Evolutionary conservation across 1,140 invertebrate species (phyloP).

Genomic region (Agrypnia vestita): DNA sequence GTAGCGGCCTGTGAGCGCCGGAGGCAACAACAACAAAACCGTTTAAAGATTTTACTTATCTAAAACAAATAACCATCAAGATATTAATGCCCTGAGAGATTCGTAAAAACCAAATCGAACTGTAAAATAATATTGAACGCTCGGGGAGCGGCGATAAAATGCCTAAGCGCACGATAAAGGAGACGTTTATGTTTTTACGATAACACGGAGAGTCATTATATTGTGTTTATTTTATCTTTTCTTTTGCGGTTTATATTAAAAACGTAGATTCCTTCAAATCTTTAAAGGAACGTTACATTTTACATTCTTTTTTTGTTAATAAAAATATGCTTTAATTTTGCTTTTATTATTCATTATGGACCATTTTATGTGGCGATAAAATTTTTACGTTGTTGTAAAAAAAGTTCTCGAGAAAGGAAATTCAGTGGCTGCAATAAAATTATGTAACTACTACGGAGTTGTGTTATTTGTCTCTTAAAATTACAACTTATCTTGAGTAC

Average conservation of each 20-base stretch:
- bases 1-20: too few relatives aligned
- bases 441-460: too few relatives aligned
- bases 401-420: too few relatives aligned
- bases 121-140: conserved; percentile 10
- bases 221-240: neutral
- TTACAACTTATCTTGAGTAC: too few relatives aligned
- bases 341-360: too few relatives aligned
- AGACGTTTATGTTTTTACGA: conserved; percentile 11
- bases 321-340: neutral
- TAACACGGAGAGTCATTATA: conserved; percentile 16
- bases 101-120: neutral
- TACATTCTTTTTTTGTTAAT: neutral
- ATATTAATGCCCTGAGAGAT: neutral
- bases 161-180: neutral
- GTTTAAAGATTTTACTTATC: conserved; percentile 1
- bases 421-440: too few relatives aligned
- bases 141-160: neutral
- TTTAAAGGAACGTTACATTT: too few relatives aligned
- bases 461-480: too few relatives aligned
- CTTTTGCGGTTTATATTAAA: neutral
- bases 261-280: neutral
- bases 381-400: too few relatives aligned
- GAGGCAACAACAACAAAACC: neutral
- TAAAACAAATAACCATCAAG: neutral
- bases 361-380: too few relatives aligned